Percentiles rank a stretch among this genome's conserved stretches.
Evolutionary conservation across 2,113 vertebrate species (phyloP).

Genomic region (Hemiscyllium ocellatum): DNA sequence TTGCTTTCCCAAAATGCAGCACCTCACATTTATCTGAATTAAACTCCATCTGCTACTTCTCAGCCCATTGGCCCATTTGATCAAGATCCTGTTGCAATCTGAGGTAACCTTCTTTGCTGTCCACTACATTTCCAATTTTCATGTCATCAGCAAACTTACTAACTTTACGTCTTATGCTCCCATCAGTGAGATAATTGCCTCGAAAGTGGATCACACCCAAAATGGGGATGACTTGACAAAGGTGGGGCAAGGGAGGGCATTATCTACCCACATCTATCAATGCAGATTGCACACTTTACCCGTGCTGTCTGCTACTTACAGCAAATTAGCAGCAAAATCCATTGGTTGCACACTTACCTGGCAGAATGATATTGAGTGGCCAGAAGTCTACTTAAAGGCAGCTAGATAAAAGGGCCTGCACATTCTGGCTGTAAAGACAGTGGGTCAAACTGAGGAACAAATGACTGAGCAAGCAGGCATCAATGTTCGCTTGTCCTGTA

Average conservation of each 20-base stretch:
- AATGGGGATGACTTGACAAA: not conserved
- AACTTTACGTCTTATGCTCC: too few relatives aligned
- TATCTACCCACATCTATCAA: not conserved
- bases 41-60: too few relatives aligned
- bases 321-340: not conserved
- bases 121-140: too few relatives aligned
- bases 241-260: not conserved
- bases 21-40: too few relatives aligned
- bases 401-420: not conserved
- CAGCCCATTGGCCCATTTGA: too few relatives aligned
- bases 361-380: not conserved
- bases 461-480: not conserved
- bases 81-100: too few relatives aligned
- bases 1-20: too few relatives aligned
- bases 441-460: not conserved
- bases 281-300: not conserved
- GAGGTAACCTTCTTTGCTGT: too few relatives aligned
- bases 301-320: not conserved
- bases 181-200: not conserved
- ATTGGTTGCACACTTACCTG: not conserved
- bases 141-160: too few relatives aligned
- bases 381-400: not conserved
- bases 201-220: not conserved
- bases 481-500: not conserved
- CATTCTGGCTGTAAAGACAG: not conserved